Conservation (phyloP, 1,140 invertebrate species). For the Drosophila tani region DNA sequence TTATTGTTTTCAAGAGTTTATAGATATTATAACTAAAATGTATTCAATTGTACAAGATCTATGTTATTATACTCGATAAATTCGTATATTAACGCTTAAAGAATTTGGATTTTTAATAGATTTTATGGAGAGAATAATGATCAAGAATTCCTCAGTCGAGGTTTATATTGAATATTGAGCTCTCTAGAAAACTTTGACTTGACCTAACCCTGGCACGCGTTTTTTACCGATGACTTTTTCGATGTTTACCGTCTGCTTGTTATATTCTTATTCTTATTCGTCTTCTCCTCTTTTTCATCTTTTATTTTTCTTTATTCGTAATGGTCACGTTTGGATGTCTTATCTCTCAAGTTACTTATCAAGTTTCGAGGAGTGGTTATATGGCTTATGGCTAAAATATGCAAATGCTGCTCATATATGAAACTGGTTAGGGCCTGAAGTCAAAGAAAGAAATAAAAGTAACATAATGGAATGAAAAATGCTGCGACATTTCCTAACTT, state of each 20-base stretch:
- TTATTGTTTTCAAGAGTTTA: too few species aligned
- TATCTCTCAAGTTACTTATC: constrained; percentile 62
- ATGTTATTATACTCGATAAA: background rate
- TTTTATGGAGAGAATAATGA: too few species aligned
- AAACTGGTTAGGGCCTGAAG: constrained; percentile 15
- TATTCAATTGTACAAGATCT: too few species aligned
- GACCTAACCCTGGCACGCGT: constrained; percentile 48
- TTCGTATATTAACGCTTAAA: background rate
- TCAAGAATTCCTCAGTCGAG: too few species aligned
- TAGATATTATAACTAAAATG: background rate
- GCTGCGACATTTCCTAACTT: background rate
- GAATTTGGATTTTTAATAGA: too few species aligned
- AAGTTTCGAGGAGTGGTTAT: constrained; percentile 38
- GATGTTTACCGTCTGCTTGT: background rate
- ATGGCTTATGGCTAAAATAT: constrained; percentile 43
- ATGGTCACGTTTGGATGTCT: constrained; percentile 64
- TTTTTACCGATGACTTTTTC: constrained; percentile 28
- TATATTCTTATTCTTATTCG: constrained; percentile 12
- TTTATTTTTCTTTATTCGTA: constrained; percentile 23
- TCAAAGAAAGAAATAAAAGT: background rate
- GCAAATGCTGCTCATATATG: constrained; percentile 38
- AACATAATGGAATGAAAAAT: constrained; percentile 2
- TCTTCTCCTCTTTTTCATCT: constrained; percentile 18
- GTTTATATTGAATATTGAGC: background rate
- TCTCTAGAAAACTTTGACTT: constrained; percentile 3